Conservation (phyloP, 2,888 invertebrate species). For the Xanthostigma xanthostigma region DNA sequence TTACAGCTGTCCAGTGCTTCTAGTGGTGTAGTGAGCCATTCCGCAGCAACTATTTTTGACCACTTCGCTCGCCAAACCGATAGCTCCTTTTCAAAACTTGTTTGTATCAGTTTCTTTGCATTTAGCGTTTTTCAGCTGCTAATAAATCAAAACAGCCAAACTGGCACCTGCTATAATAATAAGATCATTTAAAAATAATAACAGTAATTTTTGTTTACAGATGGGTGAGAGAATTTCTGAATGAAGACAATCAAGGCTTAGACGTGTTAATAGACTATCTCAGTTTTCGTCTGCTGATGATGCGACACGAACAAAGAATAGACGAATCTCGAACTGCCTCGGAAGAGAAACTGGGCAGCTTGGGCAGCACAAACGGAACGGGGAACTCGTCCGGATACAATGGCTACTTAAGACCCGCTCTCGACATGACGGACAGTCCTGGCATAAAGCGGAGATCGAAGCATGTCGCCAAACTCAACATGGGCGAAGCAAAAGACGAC, state of each 20-base stretch:
- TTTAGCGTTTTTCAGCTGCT: too few species aligned
- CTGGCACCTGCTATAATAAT: background rate
- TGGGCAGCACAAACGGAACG: slow-evolving; percentile 11
- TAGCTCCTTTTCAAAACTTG: too few species aligned
- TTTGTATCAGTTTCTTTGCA: background rate
- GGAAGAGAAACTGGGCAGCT: slow-evolving; percentile 52
- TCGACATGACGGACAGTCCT: slow-evolving; percentile 51
- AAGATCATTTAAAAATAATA: background rate
- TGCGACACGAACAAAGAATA: slow-evolving; percentile 78
- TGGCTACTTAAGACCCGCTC: slow-evolving; percentile 31
- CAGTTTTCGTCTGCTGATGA: slow-evolving; percentile 85
- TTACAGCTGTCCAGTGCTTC: too few species aligned
- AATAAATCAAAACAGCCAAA: too few species aligned
- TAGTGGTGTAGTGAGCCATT: too few species aligned
- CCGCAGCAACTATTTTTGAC: too few species aligned
- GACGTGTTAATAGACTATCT: slow-evolving; percentile 96
- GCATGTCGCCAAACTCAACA: slow-evolving; percentile 77
- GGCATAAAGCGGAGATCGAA: slow-evolving; percentile 58
- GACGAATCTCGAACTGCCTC: slow-evolving; percentile 61
- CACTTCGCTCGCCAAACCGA: too few species aligned
- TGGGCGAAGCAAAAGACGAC: slow-evolving; percentile 94
- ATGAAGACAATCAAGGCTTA: slow-evolving; percentile 89
- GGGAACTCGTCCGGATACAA: slow-evolving; percentile 27
- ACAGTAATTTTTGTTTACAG: slow-evolving; percentile 33
- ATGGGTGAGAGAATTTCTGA: slow-evolving; percentile 97